These are phyloP conservation scores for Sinelater perroti DNA, from an alignment of 2,888 invertebrate species.

Conservation along the genomic window DNA sequence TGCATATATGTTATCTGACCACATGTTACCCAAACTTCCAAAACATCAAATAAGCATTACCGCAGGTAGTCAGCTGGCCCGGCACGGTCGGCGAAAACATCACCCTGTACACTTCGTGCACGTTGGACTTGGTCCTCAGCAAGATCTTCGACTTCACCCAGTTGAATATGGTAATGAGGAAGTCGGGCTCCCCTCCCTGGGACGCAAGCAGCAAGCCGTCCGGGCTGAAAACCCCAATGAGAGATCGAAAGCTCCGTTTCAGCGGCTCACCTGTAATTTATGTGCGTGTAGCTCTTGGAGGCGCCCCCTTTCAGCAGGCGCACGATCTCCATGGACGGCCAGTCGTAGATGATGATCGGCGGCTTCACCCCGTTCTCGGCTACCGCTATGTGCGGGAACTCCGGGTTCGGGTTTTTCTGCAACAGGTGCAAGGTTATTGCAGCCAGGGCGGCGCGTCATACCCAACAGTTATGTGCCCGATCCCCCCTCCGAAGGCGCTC, in stretches of 20 bases:
- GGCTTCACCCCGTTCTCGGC: constrained; percentile 79
- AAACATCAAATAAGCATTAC: constrained; percentile 56
- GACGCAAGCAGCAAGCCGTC: constrained; percentile 83
- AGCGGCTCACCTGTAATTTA: constrained; percentile 71
- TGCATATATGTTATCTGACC: too few species aligned
- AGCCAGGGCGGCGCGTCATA: not conserved
- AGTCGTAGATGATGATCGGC: constrained; percentile 82
- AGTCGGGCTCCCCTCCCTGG: constrained; percentile 87
- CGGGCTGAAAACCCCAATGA: constrained; percentile 66
- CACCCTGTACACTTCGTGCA: constrained; percentile 80
- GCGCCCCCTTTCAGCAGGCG: constrained; percentile 83
- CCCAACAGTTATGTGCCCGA: constrained; percentile 79
- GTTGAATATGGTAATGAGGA: constrained; percentile 87
- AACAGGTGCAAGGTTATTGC: constrained; percentile 33
- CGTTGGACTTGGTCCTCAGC: constrained; percentile 82
- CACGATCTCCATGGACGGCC: constrained; percentile 80
- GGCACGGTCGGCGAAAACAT: constrained; percentile 84
- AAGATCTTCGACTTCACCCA: constrained; percentile 82
- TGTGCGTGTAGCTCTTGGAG: constrained; percentile 72
- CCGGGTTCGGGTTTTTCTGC: constrained; percentile 71
- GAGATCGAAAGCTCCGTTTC: too few species aligned
- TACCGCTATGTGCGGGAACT: constrained; percentile 76
- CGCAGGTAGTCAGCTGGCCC: constrained; percentile 81
- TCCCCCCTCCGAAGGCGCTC: constrained; percentile 79
- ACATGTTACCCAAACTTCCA: not conserved